Evolutionary conservation across 2,797 vertebrate genomes (phyloP).

Genomic region (Hozukius guyotensis): DNA sequence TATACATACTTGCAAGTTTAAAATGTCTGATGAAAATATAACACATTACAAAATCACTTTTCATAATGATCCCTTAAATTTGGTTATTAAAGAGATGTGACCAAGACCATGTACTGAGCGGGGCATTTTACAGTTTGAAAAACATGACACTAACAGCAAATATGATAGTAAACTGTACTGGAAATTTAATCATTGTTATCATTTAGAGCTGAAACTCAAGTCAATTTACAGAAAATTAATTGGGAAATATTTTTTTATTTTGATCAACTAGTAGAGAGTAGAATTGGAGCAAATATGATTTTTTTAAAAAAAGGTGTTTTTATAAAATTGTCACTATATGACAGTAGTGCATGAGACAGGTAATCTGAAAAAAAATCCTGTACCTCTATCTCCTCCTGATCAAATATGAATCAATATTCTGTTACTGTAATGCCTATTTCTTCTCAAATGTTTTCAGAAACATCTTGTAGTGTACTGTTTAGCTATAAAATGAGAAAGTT

Average conservation of each 20-base stretch:
- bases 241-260: neutral
- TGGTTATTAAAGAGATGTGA: neutral
- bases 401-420: too few relatives aligned
- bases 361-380: too few relatives aligned
- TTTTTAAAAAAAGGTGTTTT: too few relatives aligned
- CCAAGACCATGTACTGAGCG: neutral
- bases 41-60: neutral
- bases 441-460: too few relatives aligned
- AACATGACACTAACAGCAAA: neutral
- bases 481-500: too few relatives aligned
- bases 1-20: neutral
- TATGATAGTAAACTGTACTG: neutral
- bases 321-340: too few relatives aligned
- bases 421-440: too few relatives aligned
- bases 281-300: too few relatives aligned
- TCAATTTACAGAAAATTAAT: neutral
- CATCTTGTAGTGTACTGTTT: too few relatives aligned
- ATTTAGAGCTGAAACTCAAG: neutral
- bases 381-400: too few relatives aligned
- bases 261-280: neutral
- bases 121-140: neutral
- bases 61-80: neutral
- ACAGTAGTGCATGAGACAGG: too few relatives aligned
- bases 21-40: neutral
- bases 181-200: neutral